Conservation (phyloP, 2,888 invertebrate species). For the Aphodius granarius region DNA sequence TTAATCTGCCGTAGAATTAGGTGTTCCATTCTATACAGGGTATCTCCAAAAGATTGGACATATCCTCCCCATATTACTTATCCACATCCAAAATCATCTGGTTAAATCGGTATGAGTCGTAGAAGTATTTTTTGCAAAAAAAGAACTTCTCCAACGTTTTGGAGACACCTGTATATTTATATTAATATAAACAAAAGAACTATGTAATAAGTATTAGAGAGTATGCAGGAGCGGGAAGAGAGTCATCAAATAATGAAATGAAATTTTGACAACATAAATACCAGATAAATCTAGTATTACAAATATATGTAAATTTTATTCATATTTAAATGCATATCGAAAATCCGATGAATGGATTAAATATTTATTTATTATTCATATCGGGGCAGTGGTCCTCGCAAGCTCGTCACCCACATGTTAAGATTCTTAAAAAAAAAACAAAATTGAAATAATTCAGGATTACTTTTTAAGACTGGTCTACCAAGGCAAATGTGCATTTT, state of each 20-base stretch:
- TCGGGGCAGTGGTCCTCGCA: neutral
- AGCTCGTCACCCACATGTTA: neutral
- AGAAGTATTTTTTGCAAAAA: too few species aligned
- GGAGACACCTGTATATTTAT: neutral
- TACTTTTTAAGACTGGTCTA: neutral
- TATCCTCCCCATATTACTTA: too few species aligned
- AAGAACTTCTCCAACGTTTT: too few species aligned
- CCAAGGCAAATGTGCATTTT: neutral
- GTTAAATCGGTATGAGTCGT: too few species aligned
- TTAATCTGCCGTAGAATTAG: too few species aligned
- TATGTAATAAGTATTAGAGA: neutral
- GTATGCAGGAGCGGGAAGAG: neutral
- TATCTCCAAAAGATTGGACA: too few species aligned
- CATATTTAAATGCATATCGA: neutral
- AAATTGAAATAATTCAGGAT: neutral
- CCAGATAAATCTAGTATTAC: neutral
- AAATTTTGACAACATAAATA: neutral
- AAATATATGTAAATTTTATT: neutral
- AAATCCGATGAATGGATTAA: neutral
- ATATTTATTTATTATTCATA: neutral
- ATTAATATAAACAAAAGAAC: neutral
- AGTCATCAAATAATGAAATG: neutral
- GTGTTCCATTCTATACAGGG: too few species aligned
- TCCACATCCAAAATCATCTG: too few species aligned
- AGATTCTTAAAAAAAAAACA: neutral